Evolutionary conservation across 2,113 vertebrate species (phyloP).

Genomic region (Eptesicus fuscus): DNA sequence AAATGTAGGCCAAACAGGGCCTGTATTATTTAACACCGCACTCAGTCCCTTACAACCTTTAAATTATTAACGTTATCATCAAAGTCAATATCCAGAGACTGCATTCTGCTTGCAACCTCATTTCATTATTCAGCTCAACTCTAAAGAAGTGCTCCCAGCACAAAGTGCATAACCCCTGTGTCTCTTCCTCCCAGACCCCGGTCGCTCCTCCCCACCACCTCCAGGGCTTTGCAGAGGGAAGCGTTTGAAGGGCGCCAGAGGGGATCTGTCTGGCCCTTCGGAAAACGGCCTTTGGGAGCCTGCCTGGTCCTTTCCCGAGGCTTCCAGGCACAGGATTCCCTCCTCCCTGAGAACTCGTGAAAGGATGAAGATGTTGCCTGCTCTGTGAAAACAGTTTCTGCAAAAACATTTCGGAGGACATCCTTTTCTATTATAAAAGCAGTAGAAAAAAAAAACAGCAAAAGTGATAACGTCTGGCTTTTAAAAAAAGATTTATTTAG

Average conservation of each 20-base stretch:
- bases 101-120: not conserved
- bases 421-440: not conserved
- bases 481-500: not conserved
- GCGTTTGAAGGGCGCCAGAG: not conserved
- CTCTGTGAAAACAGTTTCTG: not conserved
- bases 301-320: not conserved
- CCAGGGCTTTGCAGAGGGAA: not conserved
- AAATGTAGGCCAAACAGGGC: not conserved
- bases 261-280: not conserved
- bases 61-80: constrained; percentile 64
- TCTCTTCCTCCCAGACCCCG: not conserved
- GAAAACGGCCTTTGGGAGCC: not conserved
- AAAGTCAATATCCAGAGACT: constrained; percentile 44
- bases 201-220: not conserved
- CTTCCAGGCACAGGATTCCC: not conserved
- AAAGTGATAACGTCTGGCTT: not conserved
- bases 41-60: constrained; percentile 37
- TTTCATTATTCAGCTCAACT: constrained; percentile 33
- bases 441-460: not conserved
- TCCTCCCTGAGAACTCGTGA: not conserved
- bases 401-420: not conserved
- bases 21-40: constrained; percentile 52
- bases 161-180: not conserved
- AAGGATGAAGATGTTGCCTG: not conserved
- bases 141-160: constrained; percentile 5